Evolutionary conservation across 2,888 invertebrate species (phyloP).

Genomic region (Netelia fuscicornis): DNA sequence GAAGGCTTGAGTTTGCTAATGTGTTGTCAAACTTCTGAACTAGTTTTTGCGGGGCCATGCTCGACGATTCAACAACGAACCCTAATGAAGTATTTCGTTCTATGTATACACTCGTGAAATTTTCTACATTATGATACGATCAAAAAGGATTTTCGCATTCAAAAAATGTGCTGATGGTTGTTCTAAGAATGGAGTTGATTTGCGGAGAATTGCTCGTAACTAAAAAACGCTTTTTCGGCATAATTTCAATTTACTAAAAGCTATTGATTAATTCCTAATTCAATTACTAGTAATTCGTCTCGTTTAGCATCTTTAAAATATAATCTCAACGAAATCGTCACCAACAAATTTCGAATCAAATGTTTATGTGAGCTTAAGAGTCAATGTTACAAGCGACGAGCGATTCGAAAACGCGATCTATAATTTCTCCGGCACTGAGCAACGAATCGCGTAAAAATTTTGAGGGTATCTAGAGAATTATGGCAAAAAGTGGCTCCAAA

Average conservation of each 20-base stretch:
- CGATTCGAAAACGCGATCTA: too few relatives aligned
- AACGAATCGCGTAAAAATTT: too few relatives aligned
- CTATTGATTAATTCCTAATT: too few relatives aligned
- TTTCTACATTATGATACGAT: neutral
- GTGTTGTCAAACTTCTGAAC: neutral
- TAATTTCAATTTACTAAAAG: neutral
- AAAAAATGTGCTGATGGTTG: constrained; percentile 1
- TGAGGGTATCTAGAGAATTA: too few relatives aligned
- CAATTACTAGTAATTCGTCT: too few relatives aligned
- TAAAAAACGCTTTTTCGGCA: neutral
- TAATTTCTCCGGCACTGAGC: too few relatives aligned
- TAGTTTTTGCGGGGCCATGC: constrained; percentile 38
- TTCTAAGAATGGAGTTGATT: neutral
- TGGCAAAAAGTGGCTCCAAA: too few relatives aligned
- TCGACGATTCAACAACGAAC: constrained; percentile 11
- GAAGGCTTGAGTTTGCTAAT: neutral
- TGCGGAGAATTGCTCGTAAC: neutral
- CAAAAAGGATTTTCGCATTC: neutral
- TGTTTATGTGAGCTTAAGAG: too few relatives aligned
- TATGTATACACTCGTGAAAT: neutral
- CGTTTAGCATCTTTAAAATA: too few relatives aligned
- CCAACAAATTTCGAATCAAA: too few relatives aligned
- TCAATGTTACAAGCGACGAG: too few relatives aligned
- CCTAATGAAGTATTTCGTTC: constrained; percentile 7
- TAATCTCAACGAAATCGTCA: too few relatives aligned